Conservation (phyloP, 1,140 invertebrate genomes). For the Lasioglossum baleicum region DNA sequence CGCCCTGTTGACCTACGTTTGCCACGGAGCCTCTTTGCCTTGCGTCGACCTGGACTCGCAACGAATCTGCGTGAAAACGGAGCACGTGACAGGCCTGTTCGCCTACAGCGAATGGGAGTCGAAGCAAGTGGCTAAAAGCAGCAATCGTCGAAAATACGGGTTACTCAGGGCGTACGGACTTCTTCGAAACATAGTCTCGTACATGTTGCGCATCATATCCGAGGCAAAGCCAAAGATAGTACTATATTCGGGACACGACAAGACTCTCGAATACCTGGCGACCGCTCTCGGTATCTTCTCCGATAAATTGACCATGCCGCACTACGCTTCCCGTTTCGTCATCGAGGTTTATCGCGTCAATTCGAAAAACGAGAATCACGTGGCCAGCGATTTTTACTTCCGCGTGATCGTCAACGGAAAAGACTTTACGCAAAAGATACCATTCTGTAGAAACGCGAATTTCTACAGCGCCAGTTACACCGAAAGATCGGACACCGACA, state of each 20-base stretch:
- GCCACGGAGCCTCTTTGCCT: slow-evolving; percentile 89
- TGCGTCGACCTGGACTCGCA: slow-evolving; percentile 82
- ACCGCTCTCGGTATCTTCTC: slow-evolving; percentile 86
- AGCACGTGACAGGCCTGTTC: slow-evolving; percentile 87
- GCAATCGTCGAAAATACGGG: slow-evolving; percentile 84
- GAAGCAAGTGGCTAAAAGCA: slow-evolving; percentile 83
- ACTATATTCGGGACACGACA: slow-evolving; percentile 95
- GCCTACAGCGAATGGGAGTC: slow-evolving; percentile 89
- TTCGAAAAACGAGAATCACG: slow-evolving; percentile 74
- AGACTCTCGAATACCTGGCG: slow-evolving; percentile 90
- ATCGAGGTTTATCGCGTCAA: slow-evolving; percentile 88
- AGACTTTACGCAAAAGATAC: slow-evolving; percentile 90
- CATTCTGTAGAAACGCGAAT: slow-evolving; percentile 87
- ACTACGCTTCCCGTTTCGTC: slow-evolving; percentile 91
- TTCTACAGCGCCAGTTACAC: slow-evolving; percentile 76
- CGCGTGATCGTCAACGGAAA: slow-evolving; percentile 92
- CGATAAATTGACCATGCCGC: slow-evolving; percentile 82
- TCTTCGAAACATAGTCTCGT: slow-evolving; percentile 87
- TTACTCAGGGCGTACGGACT: slow-evolving; percentile 89
- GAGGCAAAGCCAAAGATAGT: slow-evolving; percentile 89
- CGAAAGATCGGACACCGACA: slow-evolving; percentile 71
- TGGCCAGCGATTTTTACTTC: slow-evolving; percentile 87
- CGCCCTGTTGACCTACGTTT: slow-evolving; percentile 89
- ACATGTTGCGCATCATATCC: slow-evolving; percentile 89
- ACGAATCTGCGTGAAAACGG: slow-evolving; percentile 82